Base-by-base conservation (phyloP, 2,888 invertebrate genomes). In the Eupithecia subumbrata region DNA sequence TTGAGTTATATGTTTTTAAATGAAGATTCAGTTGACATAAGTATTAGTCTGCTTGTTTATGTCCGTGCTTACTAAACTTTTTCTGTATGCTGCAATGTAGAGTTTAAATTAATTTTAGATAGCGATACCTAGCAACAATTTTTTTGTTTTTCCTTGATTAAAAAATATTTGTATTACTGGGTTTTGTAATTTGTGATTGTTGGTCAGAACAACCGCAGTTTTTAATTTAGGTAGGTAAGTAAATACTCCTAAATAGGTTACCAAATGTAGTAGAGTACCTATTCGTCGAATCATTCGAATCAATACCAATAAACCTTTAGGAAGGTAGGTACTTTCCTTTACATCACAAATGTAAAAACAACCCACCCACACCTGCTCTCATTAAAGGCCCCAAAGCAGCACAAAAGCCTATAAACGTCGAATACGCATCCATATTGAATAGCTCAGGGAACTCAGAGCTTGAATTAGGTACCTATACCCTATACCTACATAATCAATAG, bases 401-500 rank as follows among this genome's bases (percentile, higher is more conserved):
- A 64, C 64, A 64, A 64, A 64, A 34, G 18, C 18, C 64, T 34
- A 64, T 64, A 30, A 64, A 67, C 66, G 71, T 67, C 74, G 52
- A 60, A 63, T n/a, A 63, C 68, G 34, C 63, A 16, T 63, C 63
- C 43, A 37, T 43, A 70, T 60, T 56, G 64, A 56, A 25, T 64
- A 72, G 34, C 64, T 60, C 60, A 14, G 60, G 52, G 60, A 25
- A 25, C 60, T 25, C 60, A 25, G 25, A 25, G 60, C 60, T 25
- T 60, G 25, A 60, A 60, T 60, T 12, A 60, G 60, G 60, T 60
- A 60, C 60, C 60, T 14, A n/a, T 22, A 71, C 68, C 22, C 60
- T 14, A n/a, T 22, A 71, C 68, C 30, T 48, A 25, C 72, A 66
- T 73, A 60, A 76, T 76, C 73, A 71, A 73, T 64, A 64, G 43